Evolutionary conservation across 1,140 invertebrate genomes (phyloP), one percentile per base, ranked within the genome.

Genomic region (Goniozus legneri): DNA sequence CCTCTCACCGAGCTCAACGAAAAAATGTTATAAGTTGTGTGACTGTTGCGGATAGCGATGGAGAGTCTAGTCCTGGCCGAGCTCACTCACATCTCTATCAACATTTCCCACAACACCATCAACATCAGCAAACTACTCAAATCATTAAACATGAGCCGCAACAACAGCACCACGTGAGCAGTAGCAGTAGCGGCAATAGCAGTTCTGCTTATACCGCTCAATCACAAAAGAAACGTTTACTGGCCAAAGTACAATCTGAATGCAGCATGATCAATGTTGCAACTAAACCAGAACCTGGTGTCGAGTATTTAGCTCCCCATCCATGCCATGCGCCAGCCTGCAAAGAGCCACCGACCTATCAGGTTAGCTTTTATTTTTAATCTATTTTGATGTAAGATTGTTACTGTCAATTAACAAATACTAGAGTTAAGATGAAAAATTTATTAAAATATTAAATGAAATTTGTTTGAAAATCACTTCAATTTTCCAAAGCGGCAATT

Each of bases 161-260:
- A 41, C 78, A 73, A 34, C 77, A 75, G 35, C 75, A 76, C 58
- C 74, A 74, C 43, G 51, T 74, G 35, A 60, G 51, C 52, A 76
- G 67, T 15, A 3, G 3, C 16, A 36, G 19, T 3, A 36, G 1
- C 3, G 27, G 37, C 37, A 58, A 38, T 54, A 62, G 52, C 43
- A 77, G 73, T 62, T 73, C 73, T 38, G 77, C 70, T 51, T 79
- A 78, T 55, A 70, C 79, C 13, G 74, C 81, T n/a, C 86, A 84
- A 58, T 88, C 90, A 10, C 88, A 91, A 71, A 94, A 94, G 79
- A 95, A 94, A 70, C 82, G 92, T 31, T 76, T 94, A 33, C 69
- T 94, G 55, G 89, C 90, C 14, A 88, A 88, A 73, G 89, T 89
- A 12, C 91, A 94, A 69, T 89, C 86, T 22, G 91, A 92, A 65